phyloP scores from a whole-genome alignment of 1,140 invertebrate species.

The Ylistrum balloti region DNA sequence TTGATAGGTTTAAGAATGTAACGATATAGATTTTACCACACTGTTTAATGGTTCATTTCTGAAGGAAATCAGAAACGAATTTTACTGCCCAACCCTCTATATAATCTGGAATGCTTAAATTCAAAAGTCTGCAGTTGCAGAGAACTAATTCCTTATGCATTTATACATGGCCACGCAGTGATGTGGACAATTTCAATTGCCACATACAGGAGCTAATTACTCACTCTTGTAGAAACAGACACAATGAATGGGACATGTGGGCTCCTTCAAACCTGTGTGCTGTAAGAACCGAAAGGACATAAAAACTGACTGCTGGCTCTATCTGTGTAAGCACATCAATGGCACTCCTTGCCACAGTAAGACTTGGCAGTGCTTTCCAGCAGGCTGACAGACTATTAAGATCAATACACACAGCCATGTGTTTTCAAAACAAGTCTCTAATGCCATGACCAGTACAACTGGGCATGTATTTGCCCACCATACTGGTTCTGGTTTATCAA shows the following conservation, averaged over 20 bases:
- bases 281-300: neutral
- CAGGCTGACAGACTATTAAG: neutral
- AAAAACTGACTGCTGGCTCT: neutral
- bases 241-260: slow-evolving; percentile 1
- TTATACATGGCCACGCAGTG: neutral
- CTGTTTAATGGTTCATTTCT: too few relatives aligned
- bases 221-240: neutral
- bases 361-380: neutral
- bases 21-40: too few relatives aligned
- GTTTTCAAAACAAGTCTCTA: slow-evolving; percentile 35
- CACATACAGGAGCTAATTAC: neutral
- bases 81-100: neutral
- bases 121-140: neutral
- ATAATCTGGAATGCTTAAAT: neutral
- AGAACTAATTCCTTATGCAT: neutral
- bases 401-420: slow-evolving; percentile 27
- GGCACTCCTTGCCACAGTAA: neutral
- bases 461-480: neutral
- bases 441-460: neutral
- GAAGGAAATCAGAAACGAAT: too few relatives aligned
- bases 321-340: neutral
- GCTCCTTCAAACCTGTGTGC: neutral
- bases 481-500: too few relatives aligned
- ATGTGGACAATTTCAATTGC: slow-evolving; percentile 23
- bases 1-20: too few relatives aligned